Evolutionary conservation across 2,797 vertebrate species (phyloP).

Genomic region (Molothrus aeneus): DNA sequence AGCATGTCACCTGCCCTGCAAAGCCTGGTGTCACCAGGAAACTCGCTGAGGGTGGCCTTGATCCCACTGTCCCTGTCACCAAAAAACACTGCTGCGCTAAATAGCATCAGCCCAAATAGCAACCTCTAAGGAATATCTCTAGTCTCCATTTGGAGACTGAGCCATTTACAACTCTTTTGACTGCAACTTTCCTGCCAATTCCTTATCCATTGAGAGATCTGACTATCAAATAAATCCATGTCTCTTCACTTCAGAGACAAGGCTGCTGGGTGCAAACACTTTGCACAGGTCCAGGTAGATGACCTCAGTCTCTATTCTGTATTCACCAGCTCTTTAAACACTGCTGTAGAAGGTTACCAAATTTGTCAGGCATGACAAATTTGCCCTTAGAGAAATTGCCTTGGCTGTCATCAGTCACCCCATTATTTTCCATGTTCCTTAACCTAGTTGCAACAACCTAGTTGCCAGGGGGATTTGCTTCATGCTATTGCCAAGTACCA

Average conservation of each 20-base stretch:
- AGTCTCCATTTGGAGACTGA: not conserved
- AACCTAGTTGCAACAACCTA: not conserved
- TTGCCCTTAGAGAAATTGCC: fast-evolving
- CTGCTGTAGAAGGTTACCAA: not conserved
- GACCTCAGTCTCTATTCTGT: not conserved
- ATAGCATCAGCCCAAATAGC: not conserved
- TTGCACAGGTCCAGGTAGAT: not conserved
- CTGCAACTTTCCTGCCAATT: not conserved
- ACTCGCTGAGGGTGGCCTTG: fast-evolving
- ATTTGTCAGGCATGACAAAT: not conserved
- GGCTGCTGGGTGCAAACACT: not conserved
- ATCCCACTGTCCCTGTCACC: not conserved
- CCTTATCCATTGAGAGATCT: not conserved
- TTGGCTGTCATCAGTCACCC: not conserved
- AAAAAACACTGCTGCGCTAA: not conserved
- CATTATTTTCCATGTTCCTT: not conserved
- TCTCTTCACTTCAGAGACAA: not conserved
- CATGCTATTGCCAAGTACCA: not conserved
- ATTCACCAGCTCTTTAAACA: not conserved
- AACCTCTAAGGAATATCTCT: not conserved
- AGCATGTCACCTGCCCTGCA: not conserved
- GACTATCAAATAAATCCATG: not conserved
- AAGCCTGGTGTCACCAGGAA: not conserved
- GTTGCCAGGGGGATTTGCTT: not conserved
- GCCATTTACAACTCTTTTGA: too few species aligned